A percentile compares a stretch with the other conserved stretches of the same genome.
Evolutionary conservation across 2,888 invertebrate genomes (phyloP).

Genomic region (Parnassius apollo): DNA sequence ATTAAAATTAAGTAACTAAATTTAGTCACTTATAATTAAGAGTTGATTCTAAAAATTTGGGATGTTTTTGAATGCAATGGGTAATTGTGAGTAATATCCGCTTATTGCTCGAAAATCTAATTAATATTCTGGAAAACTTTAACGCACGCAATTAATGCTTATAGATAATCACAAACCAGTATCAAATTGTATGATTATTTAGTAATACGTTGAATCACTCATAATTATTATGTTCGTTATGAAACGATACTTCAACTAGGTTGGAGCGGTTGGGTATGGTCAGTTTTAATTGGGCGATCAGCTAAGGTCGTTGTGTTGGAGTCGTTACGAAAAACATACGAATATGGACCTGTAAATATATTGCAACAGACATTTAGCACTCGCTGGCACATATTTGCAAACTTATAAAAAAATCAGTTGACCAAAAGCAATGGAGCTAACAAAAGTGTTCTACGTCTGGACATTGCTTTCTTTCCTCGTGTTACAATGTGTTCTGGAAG

Average conservation of each 20-base stretch:
- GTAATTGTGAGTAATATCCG: too few relatives aligned
- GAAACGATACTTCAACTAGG: constrained; percentile 51
- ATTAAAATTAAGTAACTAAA: too few relatives aligned
- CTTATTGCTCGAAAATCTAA: too few relatives aligned
- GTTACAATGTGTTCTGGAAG: constrained; percentile 60
- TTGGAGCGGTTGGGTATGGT: constrained; percentile 47
- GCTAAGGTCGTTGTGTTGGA: constrained; percentile 59
- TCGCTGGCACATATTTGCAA: not conserved
- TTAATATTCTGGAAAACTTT: too few relatives aligned
- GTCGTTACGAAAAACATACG: constrained; percentile 16
- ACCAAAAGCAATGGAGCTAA: constrained; percentile 53
- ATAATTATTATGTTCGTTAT: constrained; percentile 50
- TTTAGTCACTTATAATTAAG: too few relatives aligned
- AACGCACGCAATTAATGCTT: not conserved
- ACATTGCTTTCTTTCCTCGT: constrained; percentile 53
- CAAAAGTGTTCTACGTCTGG: constrained; percentile 62
- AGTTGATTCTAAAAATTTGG: too few relatives aligned
- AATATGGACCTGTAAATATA: constrained; percentile 7
- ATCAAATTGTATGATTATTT: constrained; percentile 44
- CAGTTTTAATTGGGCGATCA: constrained; percentile 62
- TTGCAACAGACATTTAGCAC: not conserved
- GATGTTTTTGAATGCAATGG: too few relatives aligned
- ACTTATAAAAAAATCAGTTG: not conserved
- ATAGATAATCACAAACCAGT: constrained; percentile 21
- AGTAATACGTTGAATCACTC: constrained; percentile 47